Evolutionary conservation across 1,140 invertebrate species (phyloP), one percentile per base, ranked within the genome.

Genomic region (Chelonus insularis): DNA sequence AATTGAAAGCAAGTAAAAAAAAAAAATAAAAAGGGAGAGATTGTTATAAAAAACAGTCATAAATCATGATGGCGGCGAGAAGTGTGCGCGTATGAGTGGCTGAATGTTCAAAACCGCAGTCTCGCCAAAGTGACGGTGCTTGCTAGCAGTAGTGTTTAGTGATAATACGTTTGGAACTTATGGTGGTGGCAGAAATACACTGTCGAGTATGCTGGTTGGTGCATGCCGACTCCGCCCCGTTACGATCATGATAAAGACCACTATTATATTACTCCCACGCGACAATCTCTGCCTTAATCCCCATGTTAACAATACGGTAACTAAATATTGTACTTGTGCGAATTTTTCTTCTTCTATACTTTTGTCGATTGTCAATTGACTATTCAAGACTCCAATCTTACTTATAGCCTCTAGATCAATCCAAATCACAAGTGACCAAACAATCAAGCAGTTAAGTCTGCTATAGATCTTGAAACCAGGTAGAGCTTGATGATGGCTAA

Each of bases 241-340:
- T 58, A 68, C 68, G 68, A 73, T 75, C 71, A 70, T 69, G 71
- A 75, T 72, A 72, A 73, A 69, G 59, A 71, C 69, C 64, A 67
- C 70, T 73, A 72, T 77, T 75, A 76, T 72, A 72, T 74, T 73
- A 69, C 73, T 74, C 71, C 72, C 73, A 73, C 71, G 68, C 72
- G 68, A 66, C 68, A 55, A 16, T 1, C 18, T 50, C 1, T 34
- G 37, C 37, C 16, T 8, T 32, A 20, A 32, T 39, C n/a, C 45
- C 58, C 43, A 48, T 52, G 50, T 11, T 32, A 32, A 18, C 32
- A 52, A 34, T 52, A 34, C 16, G 2, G 8, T 18, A 11, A 32
- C 32, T 7, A 36, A 29, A 29, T 29, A 37, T 37, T 9, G 11
- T 37, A 37, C 3, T n/a, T 37, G 9, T n/a, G 3, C 36, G 11